phyloP scores from a whole-genome alignment of 2,113 vertebrate species.

The Seriola quinqueradiata region DNA sequence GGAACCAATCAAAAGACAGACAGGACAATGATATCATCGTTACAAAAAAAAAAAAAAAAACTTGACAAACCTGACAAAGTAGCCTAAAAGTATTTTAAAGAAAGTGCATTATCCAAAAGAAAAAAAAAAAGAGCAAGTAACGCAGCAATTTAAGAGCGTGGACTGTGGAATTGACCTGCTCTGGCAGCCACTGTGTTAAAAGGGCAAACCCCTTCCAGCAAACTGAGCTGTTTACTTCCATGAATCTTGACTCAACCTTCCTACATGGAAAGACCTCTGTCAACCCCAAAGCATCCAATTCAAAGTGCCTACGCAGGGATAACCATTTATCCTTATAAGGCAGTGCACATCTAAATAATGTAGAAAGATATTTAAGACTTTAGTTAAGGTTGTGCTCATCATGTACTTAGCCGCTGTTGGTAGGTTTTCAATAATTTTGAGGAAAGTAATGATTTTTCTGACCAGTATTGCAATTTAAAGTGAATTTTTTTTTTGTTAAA shows the following conservation, averaged over 20 bases:
- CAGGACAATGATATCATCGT: conserved; percentile 33
- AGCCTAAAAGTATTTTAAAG: not conserved
- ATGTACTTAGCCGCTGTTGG: not conserved
- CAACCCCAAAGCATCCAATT: conserved; percentile 34
- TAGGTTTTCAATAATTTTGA: accelerated
- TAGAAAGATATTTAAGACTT: not conserved
- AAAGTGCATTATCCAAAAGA: not conserved
- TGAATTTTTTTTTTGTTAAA: not conserved
- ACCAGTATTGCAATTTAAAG: not conserved
- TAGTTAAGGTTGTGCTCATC: not conserved
- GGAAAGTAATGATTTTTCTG: not conserved
- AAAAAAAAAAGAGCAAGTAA: not conserved
- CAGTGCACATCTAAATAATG: not conserved
- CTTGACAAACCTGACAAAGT: not conserved
- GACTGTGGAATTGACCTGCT: not conserved
- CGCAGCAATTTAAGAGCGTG: not conserved
- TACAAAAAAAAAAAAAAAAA: not conserved
- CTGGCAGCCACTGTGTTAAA: not conserved
- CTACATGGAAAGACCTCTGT: conserved; percentile 50
- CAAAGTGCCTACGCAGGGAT: conserved; percentile 1
- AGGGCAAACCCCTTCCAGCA: conserved; percentile 39
- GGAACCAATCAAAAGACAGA: conserved; percentile 53
- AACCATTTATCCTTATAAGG: conserved; percentile 23
- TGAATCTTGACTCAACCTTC: conserved; percentile 45
- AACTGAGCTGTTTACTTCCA: conserved; percentile 49